These are phyloP conservation scores for Nautilus pompilius DNA, from an alignment of 1,140 invertebrate species.

Conservation along the genomic window DNA sequence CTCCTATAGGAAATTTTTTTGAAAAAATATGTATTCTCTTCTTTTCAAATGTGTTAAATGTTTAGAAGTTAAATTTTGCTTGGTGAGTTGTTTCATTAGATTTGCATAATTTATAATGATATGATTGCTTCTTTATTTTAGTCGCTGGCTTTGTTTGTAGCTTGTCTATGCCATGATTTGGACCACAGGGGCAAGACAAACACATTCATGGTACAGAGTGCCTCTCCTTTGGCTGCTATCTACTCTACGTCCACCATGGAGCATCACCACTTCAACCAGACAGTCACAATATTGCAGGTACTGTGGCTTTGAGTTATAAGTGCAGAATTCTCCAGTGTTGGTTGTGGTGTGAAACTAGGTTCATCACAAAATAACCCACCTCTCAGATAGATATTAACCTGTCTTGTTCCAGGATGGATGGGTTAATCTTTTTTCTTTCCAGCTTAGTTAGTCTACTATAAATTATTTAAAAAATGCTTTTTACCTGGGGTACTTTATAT, in stretches of 20 bases:
- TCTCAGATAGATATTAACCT: no score
- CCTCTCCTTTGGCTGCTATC: conserved; percentile 74
- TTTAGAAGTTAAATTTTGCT: neutral
- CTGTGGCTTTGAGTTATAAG: no score
- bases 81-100: neutral
- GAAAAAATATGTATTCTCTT: neutral
- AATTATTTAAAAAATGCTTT: no score
- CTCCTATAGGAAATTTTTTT: neutral
- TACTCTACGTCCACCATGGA: conserved; percentile 82
- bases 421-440: no score
- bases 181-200: conserved; percentile 96
- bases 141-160: conserved; percentile 89
- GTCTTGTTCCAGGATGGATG: no score
- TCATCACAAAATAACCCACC: no score
- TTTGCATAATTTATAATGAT: neutral
- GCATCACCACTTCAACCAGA: conserved; percentile 85
- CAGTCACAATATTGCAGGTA: conserved; percentile 77
- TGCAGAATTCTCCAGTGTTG: no score
- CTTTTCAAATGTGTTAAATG: neutral
- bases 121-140: conserved; percentile 58
- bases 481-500: no score
- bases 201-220: conserved; percentile 86
- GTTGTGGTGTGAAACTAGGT: no score
- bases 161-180: conserved; percentile 93
- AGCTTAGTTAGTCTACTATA: no score